phyloP scores from a whole-genome alignment of 2,797 vertebrate genomes.

The Pseudochirops corinnae region DNA sequence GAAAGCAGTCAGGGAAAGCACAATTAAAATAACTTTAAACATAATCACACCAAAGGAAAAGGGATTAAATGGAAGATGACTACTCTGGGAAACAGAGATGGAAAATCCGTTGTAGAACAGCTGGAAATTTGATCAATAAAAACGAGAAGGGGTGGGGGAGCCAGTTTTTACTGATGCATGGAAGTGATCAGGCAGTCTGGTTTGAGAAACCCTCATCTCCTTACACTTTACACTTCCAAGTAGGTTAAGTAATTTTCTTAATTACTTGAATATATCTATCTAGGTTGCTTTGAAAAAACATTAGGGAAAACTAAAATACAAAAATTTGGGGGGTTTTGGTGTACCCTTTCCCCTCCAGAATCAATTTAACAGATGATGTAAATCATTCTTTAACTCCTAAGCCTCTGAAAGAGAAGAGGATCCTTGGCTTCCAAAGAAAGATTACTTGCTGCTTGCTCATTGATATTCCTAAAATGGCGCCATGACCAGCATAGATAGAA shows the following conservation, averaged over 20 bases:
- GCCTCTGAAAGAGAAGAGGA: not conserved
- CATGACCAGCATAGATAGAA: not conserved
- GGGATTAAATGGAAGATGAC: conserved; percentile 55
- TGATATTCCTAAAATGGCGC: not conserved
- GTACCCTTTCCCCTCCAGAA: not conserved
- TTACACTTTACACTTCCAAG: not conserved
- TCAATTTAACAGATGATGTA: not conserved
- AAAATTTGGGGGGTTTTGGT: conserved; percentile 6
- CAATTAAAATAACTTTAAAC: conserved; percentile 68
- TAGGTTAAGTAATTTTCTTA: not conserved
- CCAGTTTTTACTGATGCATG: conserved; percentile 48
- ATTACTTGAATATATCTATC: not conserved
- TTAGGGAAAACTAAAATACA: conserved; percentile 20
- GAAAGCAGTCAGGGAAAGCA: conserved; percentile 73
- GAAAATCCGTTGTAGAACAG: conserved; percentile 35
- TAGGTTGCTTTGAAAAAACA: not conserved
- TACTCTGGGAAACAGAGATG: conserved; percentile 38
- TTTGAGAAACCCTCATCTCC: conserved; percentile 58
- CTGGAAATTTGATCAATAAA: conserved; percentile 33
- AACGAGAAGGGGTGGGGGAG: not conserved
- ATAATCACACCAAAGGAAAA: conserved; percentile 61
- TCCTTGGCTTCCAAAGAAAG: not conserved
- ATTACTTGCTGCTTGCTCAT: not conserved
- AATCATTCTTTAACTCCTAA: not conserved
- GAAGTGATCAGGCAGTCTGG: conserved; percentile 68